Conservation (phyloP, 2,113 vertebrate species). For the Datnioides undecimradiatus region DNA sequence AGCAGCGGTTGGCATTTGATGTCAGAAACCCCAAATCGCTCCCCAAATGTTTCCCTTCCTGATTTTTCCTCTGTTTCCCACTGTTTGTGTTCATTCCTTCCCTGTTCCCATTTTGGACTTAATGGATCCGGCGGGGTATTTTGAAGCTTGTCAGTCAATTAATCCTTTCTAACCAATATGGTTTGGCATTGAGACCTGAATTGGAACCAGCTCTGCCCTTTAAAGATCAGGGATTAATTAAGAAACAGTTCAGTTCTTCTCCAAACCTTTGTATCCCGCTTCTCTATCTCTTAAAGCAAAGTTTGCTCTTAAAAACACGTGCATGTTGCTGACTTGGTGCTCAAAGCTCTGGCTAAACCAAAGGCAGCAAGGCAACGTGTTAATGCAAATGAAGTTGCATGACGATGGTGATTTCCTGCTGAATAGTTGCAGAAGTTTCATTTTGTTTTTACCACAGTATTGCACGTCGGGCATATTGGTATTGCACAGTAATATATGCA, state of each 20-base stretch:
- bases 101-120: constrained; percentile 26
- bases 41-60: constrained; percentile 47
- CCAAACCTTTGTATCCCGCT: not conserved
- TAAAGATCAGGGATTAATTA: not conserved
- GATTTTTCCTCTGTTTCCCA: constrained; percentile 29
- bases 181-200: not conserved
- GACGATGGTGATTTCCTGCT: not conserved
- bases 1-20: constrained; percentile 60
- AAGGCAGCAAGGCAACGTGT: too few relatives aligned
- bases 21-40: constrained; percentile 66
- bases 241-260: not conserved
- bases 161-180: not conserved
- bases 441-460: too few relatives aligned
- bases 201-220: constrained; percentile 12
- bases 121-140: constrained; percentile 6
- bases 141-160: constrained; percentile 18
- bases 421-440: not conserved
- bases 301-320: not conserved
- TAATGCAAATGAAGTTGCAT: too few relatives aligned
- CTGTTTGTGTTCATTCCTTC: constrained; percentile 43
- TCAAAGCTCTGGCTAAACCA: not conserved
- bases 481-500: too few relatives aligned
- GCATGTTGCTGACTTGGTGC: not conserved
- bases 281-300: not conserved
- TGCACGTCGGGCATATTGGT: too few relatives aligned